Evolutionary conservation across 2,888 invertebrate genomes (phyloP), one percentile per base, ranked within the genome.

Genomic region (Gerosis bhagava): DNA sequence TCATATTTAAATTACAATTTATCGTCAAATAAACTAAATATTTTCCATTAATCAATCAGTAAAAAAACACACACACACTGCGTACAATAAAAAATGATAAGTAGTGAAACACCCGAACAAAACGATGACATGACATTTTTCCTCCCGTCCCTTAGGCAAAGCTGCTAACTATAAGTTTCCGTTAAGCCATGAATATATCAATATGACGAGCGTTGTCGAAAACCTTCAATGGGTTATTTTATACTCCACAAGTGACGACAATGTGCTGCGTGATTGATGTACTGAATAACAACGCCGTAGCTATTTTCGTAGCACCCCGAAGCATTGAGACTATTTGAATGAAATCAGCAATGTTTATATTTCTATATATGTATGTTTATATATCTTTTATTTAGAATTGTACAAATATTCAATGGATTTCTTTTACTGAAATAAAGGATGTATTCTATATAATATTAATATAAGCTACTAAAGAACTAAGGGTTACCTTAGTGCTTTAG

Each of bases 251-350:
- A 77, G 73, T 65, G 67, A 65, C 65, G 67, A 68, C 66, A 74
- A 77, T 71, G 67, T 69, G 64, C 62, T 59, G 57, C 63, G 70
- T 81, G 81, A 81, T 81, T 81, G 79, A 81, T 81, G 79, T 45
- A 11, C 16, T 26, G 35, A 29, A 44, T 24, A 44, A 29, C 44
- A 29, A 44, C 35, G 6, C 28, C 44, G 36, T 44, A 44, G 43
- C 35, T 22, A 21, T 21, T 39, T 35, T 36, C 29, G 44, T 35
- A 36, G 44, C 34, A 36, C 13, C 10, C 21, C 40, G 29, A 29
- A 40, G 29, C 29, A 13, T 19, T 19, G 28, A 12, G 5, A 28
- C 11, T 3, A 40, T 21, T 40, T 26, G n/a, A 24, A 17, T 29
- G 6, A 32, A 12, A 25, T n/a, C 10, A 16, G 37, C 25, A 11